Base-by-base conservation (phyloP, 2,797 vertebrate species). In the Betta splendens region DNA sequence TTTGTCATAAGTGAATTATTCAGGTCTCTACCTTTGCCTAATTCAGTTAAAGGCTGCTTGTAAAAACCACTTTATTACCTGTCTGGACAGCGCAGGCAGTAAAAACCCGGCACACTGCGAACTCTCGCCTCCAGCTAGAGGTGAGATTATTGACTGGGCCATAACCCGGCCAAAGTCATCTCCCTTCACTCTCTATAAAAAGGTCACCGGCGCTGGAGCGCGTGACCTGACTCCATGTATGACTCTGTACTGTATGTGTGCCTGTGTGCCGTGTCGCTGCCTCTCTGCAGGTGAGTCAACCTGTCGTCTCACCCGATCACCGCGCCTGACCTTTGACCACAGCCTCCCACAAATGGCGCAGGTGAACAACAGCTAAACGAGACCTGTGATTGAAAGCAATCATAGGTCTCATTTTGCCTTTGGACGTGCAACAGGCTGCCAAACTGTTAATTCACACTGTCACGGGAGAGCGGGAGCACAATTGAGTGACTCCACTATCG, bases 11-110 rank as follows among this genome's bases (percentile, higher is more conserved):
- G 86, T 70, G 53, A 87, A 87, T 85, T 78, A 38, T 79, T 85
- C 79, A 84, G 83, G 74, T 75, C 48, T 75, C 74, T 65, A 77
- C 72, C 79, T 85, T 77, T 80, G 51, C 51, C 58, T 77, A 51
- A 81, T 85, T 78, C 71, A 86, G 77, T 88, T 87, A 88, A 81
- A 84, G 62, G 58, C 76, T 62, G 77, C 64, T 77, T 72, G 78
- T 86, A 87, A 90, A 91, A 81, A 52, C 18, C 38, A 60, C 61
- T 91, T 92, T 89, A 89, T 88, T 83, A 81, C 73, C 69, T 57
- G 78, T 74, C 72, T 69, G 71, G 64, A 78, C 75, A 55, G 77
- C 63, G 18, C 75, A 43, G 57, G 68, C 80, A 55, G 71, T 85
- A 77, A 87, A 84, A 77, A 56, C 55, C 51, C 47, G 68, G 75